Conservation (phyloP, 2,888 invertebrate genomes). For the Epirrita christyi region DNA sequence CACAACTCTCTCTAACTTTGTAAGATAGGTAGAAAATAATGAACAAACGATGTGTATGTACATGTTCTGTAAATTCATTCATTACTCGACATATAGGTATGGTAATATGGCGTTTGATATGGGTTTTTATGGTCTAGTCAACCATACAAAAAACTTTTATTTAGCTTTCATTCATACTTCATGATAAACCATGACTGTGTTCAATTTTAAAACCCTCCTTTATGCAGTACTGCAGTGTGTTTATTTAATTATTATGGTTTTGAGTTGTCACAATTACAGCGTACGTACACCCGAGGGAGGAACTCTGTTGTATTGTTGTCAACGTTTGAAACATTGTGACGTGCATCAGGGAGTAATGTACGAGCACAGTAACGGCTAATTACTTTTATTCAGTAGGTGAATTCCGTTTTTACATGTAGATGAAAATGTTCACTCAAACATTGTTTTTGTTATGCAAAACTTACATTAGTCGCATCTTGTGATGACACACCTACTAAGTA, state of each 20-base stretch:
- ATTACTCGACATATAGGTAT: no score
- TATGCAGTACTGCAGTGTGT: constrained; percentile 31
- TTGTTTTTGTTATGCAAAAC: no score
- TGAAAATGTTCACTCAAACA: neutral
- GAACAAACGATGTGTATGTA: neutral
- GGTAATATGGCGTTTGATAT: no score
- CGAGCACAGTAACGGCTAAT: constrained; percentile 23
- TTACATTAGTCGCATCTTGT: neutral
- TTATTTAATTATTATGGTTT: constrained; percentile 38
- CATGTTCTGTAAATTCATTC: no score
- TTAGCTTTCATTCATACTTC: constrained; percentile 16
- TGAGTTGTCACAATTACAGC: constrained; percentile 36
- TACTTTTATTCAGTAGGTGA: constrained; percentile 28
- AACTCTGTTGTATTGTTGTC: constrained; percentile 35
- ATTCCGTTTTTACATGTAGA: constrained; percentile 16
- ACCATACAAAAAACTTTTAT: no score
- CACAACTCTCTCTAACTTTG: neutral
- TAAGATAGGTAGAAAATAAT: neutral
- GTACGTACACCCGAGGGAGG: constrained; percentile 36
- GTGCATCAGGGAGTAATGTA: constrained; percentile 28
- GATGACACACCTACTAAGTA: neutral
- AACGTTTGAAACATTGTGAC: constrained; percentile 37
- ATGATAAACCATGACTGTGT: constrained; percentile 18
- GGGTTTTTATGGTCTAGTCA: no score
- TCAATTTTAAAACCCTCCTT: constrained; percentile 20